Conservation (phyloP, 2,888 invertebrate genomes). For the Agrypnus murinus region DNA sequence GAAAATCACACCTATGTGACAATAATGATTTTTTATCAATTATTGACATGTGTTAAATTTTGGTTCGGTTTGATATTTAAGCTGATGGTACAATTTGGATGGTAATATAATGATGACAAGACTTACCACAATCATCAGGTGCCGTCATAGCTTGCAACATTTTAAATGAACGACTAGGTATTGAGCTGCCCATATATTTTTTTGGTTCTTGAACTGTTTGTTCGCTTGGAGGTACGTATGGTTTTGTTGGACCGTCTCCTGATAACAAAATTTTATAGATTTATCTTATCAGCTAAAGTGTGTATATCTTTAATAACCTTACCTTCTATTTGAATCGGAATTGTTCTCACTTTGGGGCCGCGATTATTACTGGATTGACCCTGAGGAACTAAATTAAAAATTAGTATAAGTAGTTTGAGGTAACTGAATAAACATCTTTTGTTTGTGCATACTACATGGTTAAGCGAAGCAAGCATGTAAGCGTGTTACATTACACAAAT, state of each 20-base stretch:
- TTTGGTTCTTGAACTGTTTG: slow-evolving; percentile 81
- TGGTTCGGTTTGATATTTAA: slow-evolving; percentile 15
- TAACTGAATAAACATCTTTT: too few species aligned
- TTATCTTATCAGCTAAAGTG: background rate
- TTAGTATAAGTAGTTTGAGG: too few species aligned
- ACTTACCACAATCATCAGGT: slow-evolving; percentile 78
- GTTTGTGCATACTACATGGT: slow-evolving; percentile 3
- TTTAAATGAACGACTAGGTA: slow-evolving; percentile 87
- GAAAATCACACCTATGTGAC: slow-evolving; percentile 13
- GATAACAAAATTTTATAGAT: slow-evolving; percentile 17
- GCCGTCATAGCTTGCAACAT: slow-evolving; percentile 87
- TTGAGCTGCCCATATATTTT: slow-evolving; percentile 84
- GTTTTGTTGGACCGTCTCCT: slow-evolving; percentile 62
- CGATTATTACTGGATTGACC: slow-evolving; percentile 26
- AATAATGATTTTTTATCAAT: background rate
- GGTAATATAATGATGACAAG: slow-evolving; percentile 11
- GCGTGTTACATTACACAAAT: slow-evolving; percentile 16
- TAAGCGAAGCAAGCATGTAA: slow-evolving; percentile 30
- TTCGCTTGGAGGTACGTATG: slow-evolving; percentile 78
- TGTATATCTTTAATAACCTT: slow-evolving; percentile 28
- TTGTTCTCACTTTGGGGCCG: slow-evolving; percentile 70
- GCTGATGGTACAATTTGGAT: slow-evolving; percentile 35
- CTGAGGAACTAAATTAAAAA: slow-evolving; percentile 52
- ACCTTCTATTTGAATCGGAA: slow-evolving; percentile 81
- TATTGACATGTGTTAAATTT: slow-evolving; percentile 21